Percentiles rank a stretch among this genome's conserved stretches.
Conservation (phyloP, 2,113 vertebrate genomes). For the Vireo altiloquus region DNA sequence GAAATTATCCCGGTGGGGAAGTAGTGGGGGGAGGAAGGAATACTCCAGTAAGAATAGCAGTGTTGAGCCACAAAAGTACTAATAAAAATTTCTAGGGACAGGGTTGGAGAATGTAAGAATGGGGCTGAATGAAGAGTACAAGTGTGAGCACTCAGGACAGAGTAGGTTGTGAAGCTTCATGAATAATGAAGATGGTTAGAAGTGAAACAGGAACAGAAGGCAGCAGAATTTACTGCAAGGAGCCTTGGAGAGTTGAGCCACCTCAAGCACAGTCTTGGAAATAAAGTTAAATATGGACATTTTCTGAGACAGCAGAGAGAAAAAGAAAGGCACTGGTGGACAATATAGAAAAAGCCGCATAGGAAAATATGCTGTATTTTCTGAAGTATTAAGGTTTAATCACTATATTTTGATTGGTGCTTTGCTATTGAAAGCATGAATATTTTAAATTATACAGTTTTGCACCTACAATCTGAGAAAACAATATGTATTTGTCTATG, state of each 20-base stretch:
- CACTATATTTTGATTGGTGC: not conserved
- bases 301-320: not conserved
- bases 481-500: not conserved
- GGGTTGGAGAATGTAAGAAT: not conserved
- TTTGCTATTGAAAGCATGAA: not conserved
- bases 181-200: not conserved
- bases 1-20: fast-evolving
- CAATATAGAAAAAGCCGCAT: not conserved
- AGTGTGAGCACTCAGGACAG: not conserved
- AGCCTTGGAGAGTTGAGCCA: not conserved
- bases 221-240: not conserved
- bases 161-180: not conserved
- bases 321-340: not conserved
- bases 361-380: not conserved
- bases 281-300: not conserved
- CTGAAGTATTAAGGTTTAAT: not conserved
- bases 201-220: not conserved
- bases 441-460: not conserved
- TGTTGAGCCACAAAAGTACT: not conserved
- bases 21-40: fast-evolving
- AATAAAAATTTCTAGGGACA: not conserved
- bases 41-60: not conserved
- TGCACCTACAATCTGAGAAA: not conserved
- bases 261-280: not conserved
- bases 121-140: not conserved